Conservation (phyloP, 2,113 vertebrate genomes). For the Taurulus bubalis region DNA sequence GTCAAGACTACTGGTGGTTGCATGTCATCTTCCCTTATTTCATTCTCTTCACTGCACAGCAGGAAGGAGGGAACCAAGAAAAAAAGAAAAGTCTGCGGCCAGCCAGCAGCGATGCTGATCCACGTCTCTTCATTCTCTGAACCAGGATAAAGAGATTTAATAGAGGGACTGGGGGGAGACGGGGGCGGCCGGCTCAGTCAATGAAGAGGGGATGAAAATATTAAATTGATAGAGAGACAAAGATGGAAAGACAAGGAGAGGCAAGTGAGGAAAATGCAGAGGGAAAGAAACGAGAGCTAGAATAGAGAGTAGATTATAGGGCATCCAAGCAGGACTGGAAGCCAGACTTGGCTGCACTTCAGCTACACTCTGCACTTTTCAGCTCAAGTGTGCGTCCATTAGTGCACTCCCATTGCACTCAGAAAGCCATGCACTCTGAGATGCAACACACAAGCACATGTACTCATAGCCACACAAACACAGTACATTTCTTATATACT, state of each 20-base stretch:
- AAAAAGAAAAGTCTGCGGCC: conserved; percentile 42
- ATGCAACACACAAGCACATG: conserved; percentile 50
- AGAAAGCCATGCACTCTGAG: conserved; percentile 68
- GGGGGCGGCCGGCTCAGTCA: conserved; percentile 50
- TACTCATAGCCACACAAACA: conserved; percentile 13
- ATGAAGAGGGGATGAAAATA: conserved; percentile 66
- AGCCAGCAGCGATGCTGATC: conserved; percentile 45
- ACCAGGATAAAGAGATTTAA: conserved; percentile 71
- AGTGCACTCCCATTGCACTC: conserved; percentile 81
- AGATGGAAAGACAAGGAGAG: conserved; percentile 52
- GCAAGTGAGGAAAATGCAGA: conserved; percentile 55
- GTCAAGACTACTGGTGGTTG: conserved; percentile 79
- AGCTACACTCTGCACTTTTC: conserved; percentile 82
- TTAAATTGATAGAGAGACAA: conserved; percentile 67
- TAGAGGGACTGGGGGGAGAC: conserved; percentile 52
- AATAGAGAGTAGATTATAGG: conserved; percentile 74
- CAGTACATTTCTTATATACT: conserved; percentile 31
- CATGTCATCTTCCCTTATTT: conserved; percentile 71
- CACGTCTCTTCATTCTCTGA: conserved; percentile 63
- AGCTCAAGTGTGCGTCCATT: conserved; percentile 84
- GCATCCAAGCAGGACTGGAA: conserved; percentile 79
- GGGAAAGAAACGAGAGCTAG: conserved; percentile 50
- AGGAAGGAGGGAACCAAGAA: conserved; percentile 24
- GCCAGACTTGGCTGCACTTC: conserved; percentile 83
- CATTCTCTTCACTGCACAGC: conserved; percentile 58